phyloP scores from a whole-genome alignment of 2,797 vertebrate genomes.

The Centroberyx gerrardi region DNA sequence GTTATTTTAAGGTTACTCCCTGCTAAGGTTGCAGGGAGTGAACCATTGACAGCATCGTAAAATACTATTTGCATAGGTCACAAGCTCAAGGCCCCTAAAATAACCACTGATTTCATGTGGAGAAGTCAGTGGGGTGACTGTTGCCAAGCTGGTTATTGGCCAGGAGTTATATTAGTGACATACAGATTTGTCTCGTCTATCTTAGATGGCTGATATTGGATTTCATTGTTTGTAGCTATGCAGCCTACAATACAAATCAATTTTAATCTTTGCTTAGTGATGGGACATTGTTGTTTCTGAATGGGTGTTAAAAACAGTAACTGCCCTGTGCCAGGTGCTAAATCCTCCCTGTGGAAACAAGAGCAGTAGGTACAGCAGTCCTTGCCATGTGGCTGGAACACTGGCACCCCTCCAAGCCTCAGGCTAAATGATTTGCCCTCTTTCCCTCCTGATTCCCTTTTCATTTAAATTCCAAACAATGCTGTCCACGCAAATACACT shows the following conservation, averaged over 20 bases:
- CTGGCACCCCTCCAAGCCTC: slow-evolving; percentile 36
- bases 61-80: slow-evolving; percentile 40
- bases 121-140: not conserved
- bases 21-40: slow-evolving; percentile 12
- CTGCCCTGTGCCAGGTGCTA: slow-evolving; percentile 57
- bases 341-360: slow-evolving; percentile 65
- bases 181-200: slow-evolving; percentile 24
- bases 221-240: slow-evolving; percentile 33
- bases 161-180: slow-evolving; percentile 36
- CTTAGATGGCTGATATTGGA: slow-evolving; percentile 18
- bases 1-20: slow-evolving; percentile 43
- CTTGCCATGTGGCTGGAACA: slow-evolving; percentile 42
- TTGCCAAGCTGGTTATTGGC: slow-evolving; percentile 49
- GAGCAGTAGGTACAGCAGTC: slow-evolving; percentile 42
- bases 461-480: slow-evolving; percentile 48
- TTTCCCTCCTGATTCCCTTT: slow-evolving; percentile 35
- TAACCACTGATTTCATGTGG: slow-evolving; percentile 50
- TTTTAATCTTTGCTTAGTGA: slow-evolving; percentile 44
- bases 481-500: slow-evolving; percentile 5
- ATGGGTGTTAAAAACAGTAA: slow-evolving; percentile 56
- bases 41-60: slow-evolving; percentile 54
- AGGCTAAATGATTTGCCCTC: slow-evolving; percentile 23
- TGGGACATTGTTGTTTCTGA: slow-evolving; percentile 47
- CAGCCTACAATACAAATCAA: not conserved
- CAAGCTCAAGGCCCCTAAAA: slow-evolving; percentile 64